Conservation (phyloP, 2,888 invertebrate genomes). For the Aspidapion aeneum region DNA sequence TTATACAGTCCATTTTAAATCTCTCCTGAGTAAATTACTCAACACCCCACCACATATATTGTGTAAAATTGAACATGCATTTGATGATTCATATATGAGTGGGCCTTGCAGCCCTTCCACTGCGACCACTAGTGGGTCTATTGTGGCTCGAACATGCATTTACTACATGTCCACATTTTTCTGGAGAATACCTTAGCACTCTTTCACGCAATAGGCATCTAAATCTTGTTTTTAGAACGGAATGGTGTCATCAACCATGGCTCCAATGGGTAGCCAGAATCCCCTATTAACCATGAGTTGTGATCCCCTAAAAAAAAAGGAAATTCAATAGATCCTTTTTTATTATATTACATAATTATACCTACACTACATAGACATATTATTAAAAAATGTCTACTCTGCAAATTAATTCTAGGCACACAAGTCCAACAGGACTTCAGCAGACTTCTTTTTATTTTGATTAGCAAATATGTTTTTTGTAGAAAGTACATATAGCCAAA, state of each 20-base stretch:
- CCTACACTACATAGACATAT: too few species aligned
- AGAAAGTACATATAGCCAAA: background rate
- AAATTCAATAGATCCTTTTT: background rate
- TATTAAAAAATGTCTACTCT: too few species aligned
- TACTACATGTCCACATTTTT: background rate
- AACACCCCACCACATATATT: too few species aligned
- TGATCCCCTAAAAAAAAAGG: background rate
- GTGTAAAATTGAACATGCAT: too few species aligned
- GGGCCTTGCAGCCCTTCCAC: too few species aligned
- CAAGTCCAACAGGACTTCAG: too few species aligned
- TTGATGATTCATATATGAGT: too few species aligned
- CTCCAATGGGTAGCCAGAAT: constrained; percentile 16
- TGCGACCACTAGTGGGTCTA: too few species aligned
- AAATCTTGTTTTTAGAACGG: constrained; percentile 21
- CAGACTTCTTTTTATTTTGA: background rate
- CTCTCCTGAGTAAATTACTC: too few species aligned
- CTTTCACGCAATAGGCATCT: constrained; percentile 16
- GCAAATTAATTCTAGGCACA: too few species aligned
- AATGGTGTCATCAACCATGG: constrained; percentile 23
- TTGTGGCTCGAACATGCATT: constrained; percentile 12
- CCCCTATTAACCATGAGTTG: constrained; percentile 16
- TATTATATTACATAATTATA: background rate
- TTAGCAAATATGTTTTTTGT: background rate
- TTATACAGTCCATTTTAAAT: too few species aligned
- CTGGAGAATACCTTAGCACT: background rate